Percentiles rank a stretch among this genome's conserved stretches.
Evolutionary conservation across 1,140 invertebrate species (phyloP).

Genomic region (Papilio polyxenes): DNA sequence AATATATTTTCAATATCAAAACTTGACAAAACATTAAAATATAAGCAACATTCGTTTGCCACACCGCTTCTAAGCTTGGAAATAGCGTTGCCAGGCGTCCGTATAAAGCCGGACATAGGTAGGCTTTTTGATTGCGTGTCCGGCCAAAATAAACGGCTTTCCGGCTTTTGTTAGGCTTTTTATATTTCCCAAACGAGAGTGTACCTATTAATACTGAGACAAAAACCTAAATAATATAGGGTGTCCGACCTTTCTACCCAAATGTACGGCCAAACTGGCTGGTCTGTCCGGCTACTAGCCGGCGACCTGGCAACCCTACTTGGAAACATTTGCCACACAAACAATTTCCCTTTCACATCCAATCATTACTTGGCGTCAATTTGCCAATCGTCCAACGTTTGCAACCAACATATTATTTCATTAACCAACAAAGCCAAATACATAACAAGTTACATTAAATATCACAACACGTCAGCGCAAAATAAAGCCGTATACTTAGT

Average conservation of each 20-base stretch:
- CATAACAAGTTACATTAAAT: constrained; percentile 59
- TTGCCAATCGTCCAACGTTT: constrained; percentile 30
- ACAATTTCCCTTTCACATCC: not conserved
- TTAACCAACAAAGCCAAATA: constrained; percentile 57
- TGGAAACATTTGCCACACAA: not conserved
- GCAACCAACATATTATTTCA: constrained; percentile 57
- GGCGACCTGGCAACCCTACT: no score
- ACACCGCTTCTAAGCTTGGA: not conserved
- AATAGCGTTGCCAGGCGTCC: no score
- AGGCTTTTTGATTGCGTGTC: no score
- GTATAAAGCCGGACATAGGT: no score
- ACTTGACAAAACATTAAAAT: constrained; percentile 1
- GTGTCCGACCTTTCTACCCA: no score
- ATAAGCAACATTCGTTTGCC: constrained; percentile 16
- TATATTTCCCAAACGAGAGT: no score
- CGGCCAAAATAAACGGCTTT: no score
- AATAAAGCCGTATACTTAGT: constrained; percentile 57
- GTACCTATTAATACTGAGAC: no score
- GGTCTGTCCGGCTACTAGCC: no score
- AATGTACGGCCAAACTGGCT: no score
- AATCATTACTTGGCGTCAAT: not conserved
- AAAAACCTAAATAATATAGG: no score
- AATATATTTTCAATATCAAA: not conserved
- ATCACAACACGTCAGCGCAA: constrained; percentile 66
- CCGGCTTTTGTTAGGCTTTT: no score